phyloP scores from a whole-genome alignment of 2,888 invertebrate species.

The Heteromurus nitidus region DNA sequence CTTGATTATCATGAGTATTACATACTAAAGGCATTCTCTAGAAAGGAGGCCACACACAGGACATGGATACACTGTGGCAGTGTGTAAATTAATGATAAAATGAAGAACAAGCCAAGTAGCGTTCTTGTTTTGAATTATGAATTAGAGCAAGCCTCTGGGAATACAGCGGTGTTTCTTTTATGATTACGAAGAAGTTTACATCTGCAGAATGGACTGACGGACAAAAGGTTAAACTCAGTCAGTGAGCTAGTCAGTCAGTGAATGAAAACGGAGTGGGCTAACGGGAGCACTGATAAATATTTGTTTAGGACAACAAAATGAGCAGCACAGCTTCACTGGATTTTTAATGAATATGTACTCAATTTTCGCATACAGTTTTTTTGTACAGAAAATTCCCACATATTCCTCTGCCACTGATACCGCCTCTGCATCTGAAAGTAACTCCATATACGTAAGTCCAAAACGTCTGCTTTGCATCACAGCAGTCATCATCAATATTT shows the following conservation, averaged over 20 bases:
- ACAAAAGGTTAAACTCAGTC: slow-evolving; percentile 5
- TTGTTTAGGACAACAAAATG: slow-evolving; percentile 14
- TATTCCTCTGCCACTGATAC: not conserved
- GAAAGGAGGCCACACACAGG: not conserved
- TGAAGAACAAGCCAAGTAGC: not conserved
- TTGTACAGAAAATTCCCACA: too few relatives aligned
- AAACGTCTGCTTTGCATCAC: too few relatives aligned
- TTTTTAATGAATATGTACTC: slow-evolving; percentile 8
- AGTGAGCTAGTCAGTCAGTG: slow-evolving; percentile 20
- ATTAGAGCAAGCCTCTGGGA: not conserved
- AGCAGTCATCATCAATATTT: not conserved
- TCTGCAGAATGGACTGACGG: too few relatives aligned
- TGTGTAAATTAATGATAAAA: slow-evolving; percentile 18
- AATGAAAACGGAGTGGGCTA: too few relatives aligned
- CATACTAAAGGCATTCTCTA: too few relatives aligned
- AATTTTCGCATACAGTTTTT: not conserved
- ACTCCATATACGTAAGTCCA: too few relatives aligned
- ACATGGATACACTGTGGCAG: not conserved
- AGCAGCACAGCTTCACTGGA: slow-evolving; percentile 30
- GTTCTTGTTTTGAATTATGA: not conserved
- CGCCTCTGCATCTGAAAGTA: too few relatives aligned
- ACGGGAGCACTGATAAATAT: not conserved
- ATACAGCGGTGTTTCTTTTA: not conserved
- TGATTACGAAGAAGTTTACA: slow-evolving; percentile 5
- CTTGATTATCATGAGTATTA: too few relatives aligned